Base-by-base conservation (phyloP, 35 echinoderm and acorn worm genomes). In the Apostichopus parvimensis region DNA sequence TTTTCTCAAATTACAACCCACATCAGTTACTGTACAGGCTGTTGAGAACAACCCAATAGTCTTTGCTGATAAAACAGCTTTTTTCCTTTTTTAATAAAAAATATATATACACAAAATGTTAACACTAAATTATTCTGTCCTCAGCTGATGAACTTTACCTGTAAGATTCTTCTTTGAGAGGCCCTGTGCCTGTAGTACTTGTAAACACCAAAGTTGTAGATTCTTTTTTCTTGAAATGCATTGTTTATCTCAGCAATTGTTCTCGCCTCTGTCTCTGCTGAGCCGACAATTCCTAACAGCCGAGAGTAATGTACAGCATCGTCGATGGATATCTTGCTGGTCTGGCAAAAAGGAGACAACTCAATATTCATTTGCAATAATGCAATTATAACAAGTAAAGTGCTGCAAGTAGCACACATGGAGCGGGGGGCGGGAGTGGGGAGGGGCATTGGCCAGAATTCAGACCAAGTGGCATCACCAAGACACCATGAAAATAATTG, bases 121-220 rank as follows among this genome's bases (percentile, higher is more conserved):
- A 64, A 26, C 45, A 87, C 58, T 17, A 52, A 8, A 52, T 53
- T 58, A 60, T 15, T 22, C 9, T 13, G 0, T n/a, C n/a, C 64
- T 4, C 34, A 45, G 34, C 34, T 45, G 34, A 3, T 45, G 4
- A 45, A 45, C 54, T 87, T 76, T 75, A 99, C 97, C 97, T 99
- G 97, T 88, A 99, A 78, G 77, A 99, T 99, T 90, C 97, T 94
- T 57, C 97, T 91, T 60, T 99, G 97, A 70, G 92, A 96, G 79
- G 93, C 88, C 59, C 95, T 94, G 89, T 99, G 97, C 88, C 92
- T 96, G 97, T 99, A 99, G 93, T 99, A 99, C 93, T 99, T 99
- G 76, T 99, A 99, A 75, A 99, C 95, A 66, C 97, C 97, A 95
- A 99, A 99, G 86, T 99, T 99, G 89, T 99, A 99, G 8, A 99